Conservation (phyloP, 2,797 vertebrate species). For the Apogon hyalosoma region DNA sequence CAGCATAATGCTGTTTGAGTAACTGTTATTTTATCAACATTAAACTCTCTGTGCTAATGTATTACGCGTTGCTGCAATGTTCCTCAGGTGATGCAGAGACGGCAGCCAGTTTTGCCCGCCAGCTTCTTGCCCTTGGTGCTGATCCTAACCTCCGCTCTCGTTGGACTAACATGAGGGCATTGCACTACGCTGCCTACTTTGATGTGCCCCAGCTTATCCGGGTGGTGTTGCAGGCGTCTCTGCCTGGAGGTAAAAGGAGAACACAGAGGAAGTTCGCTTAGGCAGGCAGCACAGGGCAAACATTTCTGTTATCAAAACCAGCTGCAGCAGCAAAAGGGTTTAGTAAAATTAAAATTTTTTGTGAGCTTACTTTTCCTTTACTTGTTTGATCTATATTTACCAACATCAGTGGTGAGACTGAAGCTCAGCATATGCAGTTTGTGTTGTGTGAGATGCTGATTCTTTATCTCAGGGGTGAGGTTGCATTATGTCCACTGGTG, state of each 20-base stretch:
- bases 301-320: slow-evolving; percentile 31
- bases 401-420: no score
- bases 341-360: slow-evolving; percentile 18
- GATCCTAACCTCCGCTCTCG: slow-evolving; percentile 92
- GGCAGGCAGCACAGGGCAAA: slow-evolving; percentile 4
- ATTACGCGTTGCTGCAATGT: background rate
- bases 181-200: slow-evolving; percentile 98
- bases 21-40: background rate
- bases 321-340: slow-evolving; percentile 8
- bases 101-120: slow-evolving; percentile 89
- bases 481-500: no score
- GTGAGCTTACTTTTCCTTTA: slow-evolving; percentile 16
- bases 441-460: no score
- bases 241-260: slow-evolving; percentile 89
- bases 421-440: no score
- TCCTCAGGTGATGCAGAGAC: slow-evolving; percentile 91
- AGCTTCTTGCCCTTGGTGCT: slow-evolving; percentile 91
- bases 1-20: slow-evolving; percentile 13
- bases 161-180: slow-evolving; percentile 98
- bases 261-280: background rate
- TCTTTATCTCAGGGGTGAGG: no score
- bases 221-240: slow-evolving; percentile 91
- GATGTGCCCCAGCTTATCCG: slow-evolving; percentile 94
- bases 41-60: slow-evolving; percentile 10
- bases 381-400: background rate